Percentiles rank a stretch among this genome's conserved stretches.
Evolutionary conservation across 2,113 vertebrate genomes (phyloP).

Genomic region (Sinocyclocheilus maitianheensis): DNA sequence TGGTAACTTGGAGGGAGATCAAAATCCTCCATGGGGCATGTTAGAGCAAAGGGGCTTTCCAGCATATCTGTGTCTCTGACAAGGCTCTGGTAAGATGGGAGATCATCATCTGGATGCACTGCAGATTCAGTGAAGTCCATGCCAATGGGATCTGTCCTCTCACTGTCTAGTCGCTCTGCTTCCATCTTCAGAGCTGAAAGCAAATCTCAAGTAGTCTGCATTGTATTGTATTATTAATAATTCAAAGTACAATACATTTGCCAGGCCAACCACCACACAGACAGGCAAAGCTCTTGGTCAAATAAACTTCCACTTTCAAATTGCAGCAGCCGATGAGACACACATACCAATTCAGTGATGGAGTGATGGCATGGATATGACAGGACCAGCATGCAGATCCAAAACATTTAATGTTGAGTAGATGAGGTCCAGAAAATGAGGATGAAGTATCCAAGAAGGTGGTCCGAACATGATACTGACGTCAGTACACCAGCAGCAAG

Average conservation of each 20-base stretch:
- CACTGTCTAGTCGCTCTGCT: slow-evolving; percentile 79
- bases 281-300: slow-evolving; percentile 73
- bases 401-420: slow-evolving; percentile 62
- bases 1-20: slow-evolving; percentile 63
- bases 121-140: slow-evolving; percentile 75
- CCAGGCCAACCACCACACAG: slow-evolving; percentile 66
- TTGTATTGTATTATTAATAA: slow-evolving; percentile 57
- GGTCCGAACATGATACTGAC: slow-evolving; percentile 41
- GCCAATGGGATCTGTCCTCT: slow-evolving; percentile 73
- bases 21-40: slow-evolving; percentile 62
- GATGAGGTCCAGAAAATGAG: slow-evolving; percentile 68
- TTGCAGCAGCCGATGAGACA: slow-evolving; percentile 68
- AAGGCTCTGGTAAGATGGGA: slow-evolving; percentile 68
- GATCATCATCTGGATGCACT: slow-evolving; percentile 70
- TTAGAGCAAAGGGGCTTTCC: slow-evolving; percentile 71
- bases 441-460: slow-evolving; percentile 49
- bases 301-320: slow-evolving; percentile 59
- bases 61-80: slow-evolving; percentile 69
- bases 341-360: slow-evolving; percentile 73
- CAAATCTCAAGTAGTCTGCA: slow-evolving; percentile 92
- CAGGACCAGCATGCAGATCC: slow-evolving; percentile 70
- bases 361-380: slow-evolving; percentile 70
- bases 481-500: slow-evolving; percentile 44
- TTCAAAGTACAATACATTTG: slow-evolving; percentile 55
- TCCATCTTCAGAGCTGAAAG: slow-evolving; percentile 99